Base-by-base conservation (phyloP, 1,140 invertebrate species). In the Hycleus cichorii region DNA sequence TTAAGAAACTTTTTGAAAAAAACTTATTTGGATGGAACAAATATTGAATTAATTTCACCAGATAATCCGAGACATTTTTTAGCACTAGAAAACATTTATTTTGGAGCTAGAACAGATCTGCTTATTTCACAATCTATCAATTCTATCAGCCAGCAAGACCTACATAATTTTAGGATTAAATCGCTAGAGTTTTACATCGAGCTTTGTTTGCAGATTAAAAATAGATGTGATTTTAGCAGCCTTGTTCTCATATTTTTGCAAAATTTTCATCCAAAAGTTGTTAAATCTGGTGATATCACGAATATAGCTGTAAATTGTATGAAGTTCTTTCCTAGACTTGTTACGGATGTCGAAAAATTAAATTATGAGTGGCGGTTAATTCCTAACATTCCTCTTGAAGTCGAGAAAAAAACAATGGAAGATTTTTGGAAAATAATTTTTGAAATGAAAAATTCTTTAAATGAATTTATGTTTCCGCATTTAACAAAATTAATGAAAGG, bases 391-490 rank as follows among this genome's bases (percentile, higher is more conserved):
- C 8, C n/a, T 27, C 8, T 12, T 3, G 26, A 12, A 11, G 26
- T 12, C 0, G 12, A 12, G 1, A 12, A 12, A 12, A 12, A 24
- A 18, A 47, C 10, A 12, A 24, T 47, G n/a, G 45, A 47, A 47
- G 45, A 47, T 9, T 47, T 11, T 47, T 47, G 45, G 45, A 11
- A n/a, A 25, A 11, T 26, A 12, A 47, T 47, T 12, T 47, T 47
- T 47, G 38, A n/a, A 45, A 27, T 25, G 25, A 54, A 54, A 54
- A 54, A 54, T 54, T 25, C 9, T 12, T n/a, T 27, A 11, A 3
- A 54, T 11, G 39, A 45, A 26, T 40, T 10, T 27, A 45, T 54
- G 51, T 54, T 54, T 45, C 51, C 51, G 12, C 44, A 44, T 45
- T 45, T 54, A 10, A 11, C 25, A n/a, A 44, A 54, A 44, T 9